Conservation (phyloP, 1,140 invertebrate genomes). For the Ostrea denselamellosa region DNA sequence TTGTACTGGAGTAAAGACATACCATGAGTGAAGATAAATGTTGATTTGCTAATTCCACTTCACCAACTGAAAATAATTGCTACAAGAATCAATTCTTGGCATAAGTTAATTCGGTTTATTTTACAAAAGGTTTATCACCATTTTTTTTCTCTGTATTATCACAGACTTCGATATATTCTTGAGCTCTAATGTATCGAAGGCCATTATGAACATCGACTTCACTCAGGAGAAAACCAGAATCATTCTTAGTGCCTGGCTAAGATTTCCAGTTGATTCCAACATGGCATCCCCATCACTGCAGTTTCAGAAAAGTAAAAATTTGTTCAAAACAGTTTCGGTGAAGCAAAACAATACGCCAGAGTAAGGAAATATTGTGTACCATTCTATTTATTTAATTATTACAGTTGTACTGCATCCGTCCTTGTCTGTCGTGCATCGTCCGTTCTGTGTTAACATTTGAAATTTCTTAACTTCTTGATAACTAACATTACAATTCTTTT, state of each 20-base stretch:
- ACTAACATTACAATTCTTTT: too few species aligned
- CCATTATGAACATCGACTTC: neutral
- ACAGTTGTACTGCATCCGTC: too few species aligned
- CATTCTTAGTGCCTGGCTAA: neutral
- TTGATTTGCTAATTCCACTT: too few species aligned
- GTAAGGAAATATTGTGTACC: neutral
- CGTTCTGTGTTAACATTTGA: too few species aligned
- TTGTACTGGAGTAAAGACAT: too few species aligned
- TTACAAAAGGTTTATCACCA: neutral
- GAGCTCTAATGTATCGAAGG: neutral
- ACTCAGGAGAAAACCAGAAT: neutral
- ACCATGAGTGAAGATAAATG: too few species aligned
- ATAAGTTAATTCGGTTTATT: too few species aligned
- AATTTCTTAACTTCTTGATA: too few species aligned
- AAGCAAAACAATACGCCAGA: neutral
- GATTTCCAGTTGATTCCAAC: neutral
- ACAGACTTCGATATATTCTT: constrained; percentile 9
- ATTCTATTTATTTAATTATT: too few species aligned
- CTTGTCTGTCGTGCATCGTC: too few species aligned
- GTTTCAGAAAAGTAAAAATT: neutral
- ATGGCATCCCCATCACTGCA: neutral
- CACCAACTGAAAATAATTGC: too few species aligned
- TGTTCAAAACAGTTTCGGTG: neutral
- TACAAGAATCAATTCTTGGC: too few species aligned
- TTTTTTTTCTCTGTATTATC: neutral